Conservation (phyloP, 2,113 vertebrate species). For the Antechinus flavipes region DNA sequence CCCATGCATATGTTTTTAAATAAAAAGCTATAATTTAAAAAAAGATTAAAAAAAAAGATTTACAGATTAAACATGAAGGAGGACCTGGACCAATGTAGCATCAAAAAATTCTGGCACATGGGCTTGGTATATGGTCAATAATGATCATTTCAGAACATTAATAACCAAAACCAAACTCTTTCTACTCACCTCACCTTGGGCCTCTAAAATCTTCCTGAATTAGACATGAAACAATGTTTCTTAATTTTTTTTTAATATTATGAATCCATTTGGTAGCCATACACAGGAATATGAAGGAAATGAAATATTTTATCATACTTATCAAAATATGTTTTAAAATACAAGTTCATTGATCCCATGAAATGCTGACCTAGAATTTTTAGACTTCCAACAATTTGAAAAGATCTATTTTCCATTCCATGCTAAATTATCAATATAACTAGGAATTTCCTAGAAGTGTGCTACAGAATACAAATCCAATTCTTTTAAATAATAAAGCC, state of each 20-base stretch:
- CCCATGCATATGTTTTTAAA: too few species aligned
- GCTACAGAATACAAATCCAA: neutral
- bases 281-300: neutral
- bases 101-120: neutral
- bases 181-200: neutral
- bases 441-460: neutral
- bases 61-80: neutral
- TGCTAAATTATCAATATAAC: neutral
- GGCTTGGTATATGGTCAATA: neutral
- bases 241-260: neutral
- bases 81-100: neutral
- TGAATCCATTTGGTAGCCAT: neutral
- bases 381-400: neutral
- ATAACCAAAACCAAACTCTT: neutral
- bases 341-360: neutral
- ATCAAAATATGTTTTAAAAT: neutral
- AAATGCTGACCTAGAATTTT: neutral
- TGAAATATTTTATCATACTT: neutral
- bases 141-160: neutral
- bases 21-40: too few species aligned
- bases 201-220: neutral
- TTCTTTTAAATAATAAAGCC: neutral
- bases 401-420: neutral
- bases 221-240: neutral
- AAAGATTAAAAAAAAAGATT: neutral